These are phyloP conservation scores for Belonocnema kinseyi DNA, from an alignment of 1,140 invertebrate species.

Conservation along the genomic window DNA sequence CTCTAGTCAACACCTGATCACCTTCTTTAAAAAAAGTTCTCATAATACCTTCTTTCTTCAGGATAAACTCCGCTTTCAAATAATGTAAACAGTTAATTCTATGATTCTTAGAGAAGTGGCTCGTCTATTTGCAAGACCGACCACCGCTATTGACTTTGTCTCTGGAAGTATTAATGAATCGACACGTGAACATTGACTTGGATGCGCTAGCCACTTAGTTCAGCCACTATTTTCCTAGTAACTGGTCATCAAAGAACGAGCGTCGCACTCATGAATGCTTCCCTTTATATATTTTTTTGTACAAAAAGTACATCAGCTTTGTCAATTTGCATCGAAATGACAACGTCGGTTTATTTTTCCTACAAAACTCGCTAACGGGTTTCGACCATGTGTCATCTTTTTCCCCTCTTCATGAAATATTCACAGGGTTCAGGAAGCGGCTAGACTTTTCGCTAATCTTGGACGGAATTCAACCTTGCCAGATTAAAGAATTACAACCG, in stretches of 20 bases:
- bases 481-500: conserved; percentile 15
- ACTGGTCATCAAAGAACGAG: conserved; percentile 35
- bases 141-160: conserved; percentile 16
- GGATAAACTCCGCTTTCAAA: not conserved
- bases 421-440: conserved; percentile 61
- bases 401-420: conserved; percentile 68
- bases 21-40: no score
- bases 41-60: not conserved
- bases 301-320: conserved; percentile 51
- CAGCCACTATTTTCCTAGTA: conserved; percentile 22
- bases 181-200: conserved; percentile 14
- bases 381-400: conserved; percentile 69
- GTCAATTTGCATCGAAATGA: conserved; percentile 71
- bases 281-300: conserved; percentile 42
- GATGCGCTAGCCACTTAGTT: conserved; percentile 1
- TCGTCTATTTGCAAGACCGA: not conserved
- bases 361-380: conserved; percentile 63
- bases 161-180: conserved; percentile 19
- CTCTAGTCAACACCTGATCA: no score
- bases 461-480: conserved; percentile 40
- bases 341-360: conserved; percentile 53
- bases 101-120: not conserved
- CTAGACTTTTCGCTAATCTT: conserved; percentile 54
- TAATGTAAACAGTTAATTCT: not conserved
- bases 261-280: conserved; percentile 50